phyloP scores from a whole-genome alignment of 2,888 invertebrate species.

The Erpobdella octoculata region DNA sequence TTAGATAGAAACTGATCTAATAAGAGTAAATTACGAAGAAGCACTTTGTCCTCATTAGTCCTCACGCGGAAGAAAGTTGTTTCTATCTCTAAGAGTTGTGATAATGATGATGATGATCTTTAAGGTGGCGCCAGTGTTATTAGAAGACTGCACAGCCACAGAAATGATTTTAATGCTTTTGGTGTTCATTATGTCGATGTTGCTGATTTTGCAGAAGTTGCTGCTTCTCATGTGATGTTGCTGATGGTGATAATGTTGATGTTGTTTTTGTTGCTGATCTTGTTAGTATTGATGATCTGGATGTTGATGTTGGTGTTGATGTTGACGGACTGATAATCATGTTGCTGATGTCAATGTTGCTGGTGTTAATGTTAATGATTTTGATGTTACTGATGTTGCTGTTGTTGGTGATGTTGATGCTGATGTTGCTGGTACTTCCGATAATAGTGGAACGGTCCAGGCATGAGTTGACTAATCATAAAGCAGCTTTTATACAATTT shows the following conservation, averaged over 20 bases:
- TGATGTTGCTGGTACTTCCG: background rate
- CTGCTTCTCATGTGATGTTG: no score
- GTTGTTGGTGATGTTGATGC: background rate
- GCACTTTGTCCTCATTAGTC: no score
- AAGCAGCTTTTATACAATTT: background rate
- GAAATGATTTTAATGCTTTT: no score
- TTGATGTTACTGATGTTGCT: background rate
- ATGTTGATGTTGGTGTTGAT: background rate
- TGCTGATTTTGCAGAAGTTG: no score
- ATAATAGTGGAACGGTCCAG: background rate
- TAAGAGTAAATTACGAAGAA: no score
- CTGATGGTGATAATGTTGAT: background rate
- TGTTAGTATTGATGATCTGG: background rate
- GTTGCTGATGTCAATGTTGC: background rate
- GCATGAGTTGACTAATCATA: background rate
- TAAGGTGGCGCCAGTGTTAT: no score
- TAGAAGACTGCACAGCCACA: no score
- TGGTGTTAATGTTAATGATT: background rate
- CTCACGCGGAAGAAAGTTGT: no score
- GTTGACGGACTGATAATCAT: background rate
- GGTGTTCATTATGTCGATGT: no score
- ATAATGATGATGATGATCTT: no score
- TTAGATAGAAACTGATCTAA: no score
- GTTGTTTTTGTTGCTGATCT: background rate
- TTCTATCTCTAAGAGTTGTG: no score